Conservation (phyloP, 2,888 invertebrate genomes). For the Philhelius pedissequus region DNA sequence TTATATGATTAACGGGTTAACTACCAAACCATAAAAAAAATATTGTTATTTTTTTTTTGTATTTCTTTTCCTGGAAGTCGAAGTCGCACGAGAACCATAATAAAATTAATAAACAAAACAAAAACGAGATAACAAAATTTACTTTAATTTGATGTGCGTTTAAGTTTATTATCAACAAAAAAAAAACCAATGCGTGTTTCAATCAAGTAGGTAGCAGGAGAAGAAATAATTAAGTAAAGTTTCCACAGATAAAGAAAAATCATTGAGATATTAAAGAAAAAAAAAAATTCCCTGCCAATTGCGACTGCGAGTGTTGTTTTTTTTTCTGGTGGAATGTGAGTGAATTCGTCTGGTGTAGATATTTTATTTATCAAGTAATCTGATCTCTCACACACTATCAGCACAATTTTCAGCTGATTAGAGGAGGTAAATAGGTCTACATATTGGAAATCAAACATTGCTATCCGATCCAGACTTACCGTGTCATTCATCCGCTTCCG, state of each 20-base stretch:
- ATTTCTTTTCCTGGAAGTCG: neutral
- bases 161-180: conserved; percentile 25
- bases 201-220: neutral
- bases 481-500: neutral
- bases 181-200: conserved; percentile 44
- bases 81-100: neutral
- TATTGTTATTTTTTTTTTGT: neutral
- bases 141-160: conserved; percentile 20
- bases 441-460: neutral
- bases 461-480: neutral
- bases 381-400: neutral
- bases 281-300: neutral
- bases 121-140: conserved; percentile 17
- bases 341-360: conserved; percentile 23
- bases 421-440: too few relatives aligned
- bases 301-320: neutral
- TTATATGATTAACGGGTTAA: neutral
- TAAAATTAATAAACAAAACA: conserved; percentile 2
- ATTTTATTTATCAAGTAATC: neutral
- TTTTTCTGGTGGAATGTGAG: neutral
- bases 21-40: neutral
- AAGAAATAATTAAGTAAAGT: neutral
- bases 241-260: neutral
- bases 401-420: conserved; percentile 51
- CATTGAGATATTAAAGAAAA: neutral